Percentiles rank a stretch among this genome's conserved stretches.
Conservation (phyloP, 2,888 invertebrate genomes). For the Orthosia cruda region DNA sequence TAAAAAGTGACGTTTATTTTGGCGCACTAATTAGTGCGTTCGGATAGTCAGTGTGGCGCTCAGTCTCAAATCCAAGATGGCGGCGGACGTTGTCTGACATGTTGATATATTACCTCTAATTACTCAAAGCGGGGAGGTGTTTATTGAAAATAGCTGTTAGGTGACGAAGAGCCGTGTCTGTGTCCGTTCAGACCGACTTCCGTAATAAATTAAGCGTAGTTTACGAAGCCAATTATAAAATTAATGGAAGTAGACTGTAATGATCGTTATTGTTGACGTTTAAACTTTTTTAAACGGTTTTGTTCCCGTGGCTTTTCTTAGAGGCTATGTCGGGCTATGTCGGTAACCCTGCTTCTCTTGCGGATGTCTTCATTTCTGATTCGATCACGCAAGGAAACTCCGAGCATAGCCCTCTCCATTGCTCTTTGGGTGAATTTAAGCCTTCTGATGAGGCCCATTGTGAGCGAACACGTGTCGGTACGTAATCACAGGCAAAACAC, state of each 20-base stretch:
- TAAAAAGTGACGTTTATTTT: conserved; percentile 77
- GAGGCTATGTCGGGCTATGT: too few relatives aligned
- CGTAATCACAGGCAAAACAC: too few relatives aligned
- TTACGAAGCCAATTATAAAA: conserved; percentile 43
- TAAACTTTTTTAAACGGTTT: too few relatives aligned
- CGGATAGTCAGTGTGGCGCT: conserved; percentile 65
- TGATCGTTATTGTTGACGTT: neutral
- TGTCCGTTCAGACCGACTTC: conserved; percentile 71
- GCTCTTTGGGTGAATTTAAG: too few relatives aligned
- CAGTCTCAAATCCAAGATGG: conserved; percentile 59
- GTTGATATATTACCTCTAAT: conserved; percentile 90
- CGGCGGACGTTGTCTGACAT: conserved; percentile 80
- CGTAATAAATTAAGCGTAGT: conserved; percentile 61
- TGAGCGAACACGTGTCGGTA: too few relatives aligned
- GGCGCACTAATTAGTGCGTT: conserved; percentile 84
- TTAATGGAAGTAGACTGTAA: conserved; percentile 15
- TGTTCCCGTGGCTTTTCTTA: too few relatives aligned
- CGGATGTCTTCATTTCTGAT: too few relatives aligned
- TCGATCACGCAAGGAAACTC: too few relatives aligned
- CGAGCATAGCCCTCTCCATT: too few relatives aligned
- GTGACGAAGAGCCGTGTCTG: conserved; percentile 86
- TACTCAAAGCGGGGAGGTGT: conserved; percentile 88
- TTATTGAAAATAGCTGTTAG: conserved; percentile 89
- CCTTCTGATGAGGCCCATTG: too few relatives aligned
- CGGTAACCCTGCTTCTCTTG: too few relatives aligned